Evolutionary conservation across 2,113 vertebrate species (phyloP).

Genomic region (Crotalus horridus): DNA sequence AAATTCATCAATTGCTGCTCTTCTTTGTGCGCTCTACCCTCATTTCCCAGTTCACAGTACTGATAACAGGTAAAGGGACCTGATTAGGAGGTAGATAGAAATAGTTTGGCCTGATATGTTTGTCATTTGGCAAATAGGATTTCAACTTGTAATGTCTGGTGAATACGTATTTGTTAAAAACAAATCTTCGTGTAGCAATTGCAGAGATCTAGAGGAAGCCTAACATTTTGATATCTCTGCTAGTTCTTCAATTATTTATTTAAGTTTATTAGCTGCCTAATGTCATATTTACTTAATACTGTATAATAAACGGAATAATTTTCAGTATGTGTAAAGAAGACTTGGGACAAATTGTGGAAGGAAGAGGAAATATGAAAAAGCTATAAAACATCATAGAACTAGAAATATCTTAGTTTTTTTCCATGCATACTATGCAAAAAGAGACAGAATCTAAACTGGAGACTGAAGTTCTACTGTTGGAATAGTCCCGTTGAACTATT

Average conservation of each 20-base stretch:
- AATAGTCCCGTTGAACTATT: neutral
- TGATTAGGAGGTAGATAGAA: neutral
- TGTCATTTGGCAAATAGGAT: neutral
- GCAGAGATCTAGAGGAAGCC: neutral
- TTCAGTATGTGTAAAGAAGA: neutral
- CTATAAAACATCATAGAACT: neutral
- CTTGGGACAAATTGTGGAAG: neutral
- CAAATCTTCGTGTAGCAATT: neutral
- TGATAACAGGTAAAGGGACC: conserved; percentile 84
- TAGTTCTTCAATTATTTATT: neutral
- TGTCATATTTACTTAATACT: neutral
- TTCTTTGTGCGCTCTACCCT: conserved; percentile 94
- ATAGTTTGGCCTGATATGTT: neutral
- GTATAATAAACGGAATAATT: neutral
- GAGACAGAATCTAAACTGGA: no score
- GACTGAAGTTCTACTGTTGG: neutral
- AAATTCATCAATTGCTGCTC: conserved; percentile 92
- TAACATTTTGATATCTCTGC: neutral
- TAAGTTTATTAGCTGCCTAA: neutral
- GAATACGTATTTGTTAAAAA: neutral
- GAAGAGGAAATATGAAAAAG: neutral
- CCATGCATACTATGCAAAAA: neutral
- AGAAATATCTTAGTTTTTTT: neutral
- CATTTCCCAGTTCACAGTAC: conserved; percentile 97
- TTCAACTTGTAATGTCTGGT: neutral